Evolutionary conservation across 1,140 invertebrate species (phyloP).

Genomic region (Lineus longissimus): DNA sequence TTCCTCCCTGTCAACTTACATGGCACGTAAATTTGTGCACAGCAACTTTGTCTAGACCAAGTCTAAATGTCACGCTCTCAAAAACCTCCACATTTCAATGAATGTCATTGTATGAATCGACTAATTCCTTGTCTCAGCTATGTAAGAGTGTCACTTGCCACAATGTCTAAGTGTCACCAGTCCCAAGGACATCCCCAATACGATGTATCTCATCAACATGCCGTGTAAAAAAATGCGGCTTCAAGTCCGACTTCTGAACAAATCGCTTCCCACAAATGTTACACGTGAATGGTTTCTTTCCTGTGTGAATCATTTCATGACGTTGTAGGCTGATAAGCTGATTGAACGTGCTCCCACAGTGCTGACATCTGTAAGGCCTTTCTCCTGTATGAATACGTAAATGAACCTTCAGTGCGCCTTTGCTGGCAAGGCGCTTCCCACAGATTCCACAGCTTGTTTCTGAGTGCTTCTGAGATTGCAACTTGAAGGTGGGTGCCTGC

Average conservation of each 20-base stretch:
- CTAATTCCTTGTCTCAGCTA: no score
- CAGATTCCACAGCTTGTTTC: slow-evolving; percentile 50
- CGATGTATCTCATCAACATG: background rate
- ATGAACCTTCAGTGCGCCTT: slow-evolving; percentile 63
- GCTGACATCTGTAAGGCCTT: slow-evolving; percentile 73
- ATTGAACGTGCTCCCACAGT: slow-evolving; percentile 79
- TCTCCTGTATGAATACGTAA: slow-evolving; percentile 61
- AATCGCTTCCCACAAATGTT: slow-evolving; percentile 68
- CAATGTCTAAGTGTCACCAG: no score
- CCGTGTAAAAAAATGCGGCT: slow-evolving; percentile 59
- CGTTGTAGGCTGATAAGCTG: slow-evolving; percentile 77
- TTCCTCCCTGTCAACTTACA: no score
- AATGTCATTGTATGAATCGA: no score
- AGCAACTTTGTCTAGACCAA: no score
- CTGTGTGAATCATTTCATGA: slow-evolving; percentile 70
- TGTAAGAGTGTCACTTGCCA: no score
- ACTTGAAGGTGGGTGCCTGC: no score
- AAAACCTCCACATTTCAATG: no score
- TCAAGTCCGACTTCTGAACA: slow-evolving; percentile 82
- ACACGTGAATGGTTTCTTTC: slow-evolving; percentile 50
- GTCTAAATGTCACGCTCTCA: no score
- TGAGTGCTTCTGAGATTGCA: no score
- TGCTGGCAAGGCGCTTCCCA: slow-evolving; percentile 61
- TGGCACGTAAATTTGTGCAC: no score
- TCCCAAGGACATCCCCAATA: no score